These are phyloP conservation scores for Sphaerophoria rueppellii DNA, from an alignment of 2,888 invertebrate genomes.

Conservation along the genomic window DNA sequence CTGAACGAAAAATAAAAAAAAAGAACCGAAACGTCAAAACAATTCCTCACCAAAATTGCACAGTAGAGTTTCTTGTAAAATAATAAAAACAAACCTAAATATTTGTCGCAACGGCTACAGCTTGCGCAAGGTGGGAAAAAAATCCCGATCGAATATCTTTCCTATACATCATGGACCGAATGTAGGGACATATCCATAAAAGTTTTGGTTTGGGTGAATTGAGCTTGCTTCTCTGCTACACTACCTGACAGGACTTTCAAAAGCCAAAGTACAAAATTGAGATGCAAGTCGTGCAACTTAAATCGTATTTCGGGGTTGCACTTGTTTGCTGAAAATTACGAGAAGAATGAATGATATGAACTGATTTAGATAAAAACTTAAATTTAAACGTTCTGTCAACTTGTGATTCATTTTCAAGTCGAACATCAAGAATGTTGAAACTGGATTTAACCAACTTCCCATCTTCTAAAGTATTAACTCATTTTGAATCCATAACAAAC, in stretches of 20 bases:
- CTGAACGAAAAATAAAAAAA: constrained; percentile 2
- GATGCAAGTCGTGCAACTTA: constrained; percentile 14
- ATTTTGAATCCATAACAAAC: neutral
- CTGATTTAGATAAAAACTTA: no score
- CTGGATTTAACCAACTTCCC: no score
- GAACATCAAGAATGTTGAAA: no score
- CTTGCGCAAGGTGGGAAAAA: constrained; percentile 41
- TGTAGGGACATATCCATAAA: constrained; percentile 9
- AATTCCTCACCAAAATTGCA: constrained; percentile 67
- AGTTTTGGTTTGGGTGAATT: constrained; percentile 21
- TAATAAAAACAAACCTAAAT: constrained; percentile 69
- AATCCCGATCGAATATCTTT: constrained; percentile 42
- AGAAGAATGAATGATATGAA: no score
- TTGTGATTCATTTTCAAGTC: no score
- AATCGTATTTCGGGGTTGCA: neutral
- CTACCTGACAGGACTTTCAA: constrained; percentile 53
- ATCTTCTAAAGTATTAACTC: no score
- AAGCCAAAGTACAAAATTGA: constrained; percentile 34
- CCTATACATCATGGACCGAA: constrained; percentile 53
- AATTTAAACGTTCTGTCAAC: no score
- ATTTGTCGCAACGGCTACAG: constrained; percentile 68
- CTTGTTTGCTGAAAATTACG: neutral
- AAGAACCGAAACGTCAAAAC: constrained; percentile 10
- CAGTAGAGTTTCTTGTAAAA: constrained; percentile 68
- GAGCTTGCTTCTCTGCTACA: no score